Percentiles rank a stretch among this genome's conserved stretches.
These are phyloP conservation scores for Archocentrus centrarchus DNA, from an alignment of 2,113 vertebrate genomes.

Conservation along the genomic window DNA sequence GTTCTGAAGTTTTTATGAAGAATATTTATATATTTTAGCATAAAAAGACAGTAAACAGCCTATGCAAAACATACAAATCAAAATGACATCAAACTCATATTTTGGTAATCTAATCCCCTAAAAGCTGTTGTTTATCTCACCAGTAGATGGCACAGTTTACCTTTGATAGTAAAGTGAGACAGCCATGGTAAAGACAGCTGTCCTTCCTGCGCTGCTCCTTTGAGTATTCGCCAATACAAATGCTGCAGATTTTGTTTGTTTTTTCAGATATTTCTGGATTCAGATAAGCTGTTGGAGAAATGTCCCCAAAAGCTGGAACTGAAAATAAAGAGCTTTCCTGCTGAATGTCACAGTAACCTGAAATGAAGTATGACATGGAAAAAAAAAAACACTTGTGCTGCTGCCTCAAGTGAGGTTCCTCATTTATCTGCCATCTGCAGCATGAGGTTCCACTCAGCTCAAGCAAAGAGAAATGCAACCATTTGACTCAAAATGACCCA, in stretches of 20 bases:
- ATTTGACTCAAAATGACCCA: not conserved
- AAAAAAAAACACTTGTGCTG: not conserved
- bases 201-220: not conserved
- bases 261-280: not conserved
- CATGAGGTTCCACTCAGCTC: not conserved
- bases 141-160: slow-evolving; percentile 74
- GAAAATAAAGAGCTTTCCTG: not conserved
- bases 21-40: not conserved
- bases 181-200: not conserved
- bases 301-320: not conserved
- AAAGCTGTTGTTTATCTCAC: slow-evolving; percentile 31
- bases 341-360: not conserved
- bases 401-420: slow-evolving; percentile 2
- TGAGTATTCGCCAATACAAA: not conserved
- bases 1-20: too few species aligned
- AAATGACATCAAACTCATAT: not conserved
- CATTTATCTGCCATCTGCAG: slow-evolving; percentile 12
- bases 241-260: not conserved
- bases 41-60: not conserved
- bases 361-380: not conserved
- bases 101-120: not conserved
- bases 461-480: not conserved
- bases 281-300: not conserved
- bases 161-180: slow-evolving; percentile 18
- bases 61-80: not conserved